Conservation (phyloP, 2,113 vertebrate genomes). For the Empidonax traillii region DNA sequence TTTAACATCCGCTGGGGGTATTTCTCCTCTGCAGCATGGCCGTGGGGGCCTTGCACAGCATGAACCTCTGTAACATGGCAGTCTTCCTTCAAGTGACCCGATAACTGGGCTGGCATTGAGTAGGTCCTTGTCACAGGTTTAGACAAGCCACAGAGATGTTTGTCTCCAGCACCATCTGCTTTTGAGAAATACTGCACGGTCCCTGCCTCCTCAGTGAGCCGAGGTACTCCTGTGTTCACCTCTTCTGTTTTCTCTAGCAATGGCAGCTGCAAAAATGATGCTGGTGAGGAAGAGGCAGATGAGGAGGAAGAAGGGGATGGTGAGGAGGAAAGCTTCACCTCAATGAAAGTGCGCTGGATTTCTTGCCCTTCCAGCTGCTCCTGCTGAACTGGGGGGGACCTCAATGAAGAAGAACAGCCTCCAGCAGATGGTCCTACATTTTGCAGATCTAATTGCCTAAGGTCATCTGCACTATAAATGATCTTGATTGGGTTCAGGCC, state of each 20-base stretch:
- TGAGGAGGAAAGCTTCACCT: slow-evolving; percentile 77
- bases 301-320: slow-evolving; percentile 56
- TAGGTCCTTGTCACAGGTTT: slow-evolving; percentile 77
- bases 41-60: background rate
- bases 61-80: background rate
- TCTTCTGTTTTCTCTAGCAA: slow-evolving; percentile 27
- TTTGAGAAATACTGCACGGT: background rate
- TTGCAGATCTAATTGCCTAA: background rate
- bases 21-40: background rate
- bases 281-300: slow-evolving; percentile 50
- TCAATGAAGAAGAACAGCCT: background rate
- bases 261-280: slow-evolving; percentile 32
- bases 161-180: background rate
- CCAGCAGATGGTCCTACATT: background rate
- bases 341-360: slow-evolving; percentile 78
- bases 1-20: slow-evolving; percentile 1
- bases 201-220: background rate
- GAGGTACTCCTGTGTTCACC: background rate
- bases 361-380: slow-evolving; percentile 65
- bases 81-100: slow-evolving; percentile 62
- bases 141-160: slow-evolving; percentile 2
- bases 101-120: slow-evolving; percentile 76
- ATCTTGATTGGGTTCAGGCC: background rate
- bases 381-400: background rate
- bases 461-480: slow-evolving; percentile 6